Percentiles rank a stretch among this genome's conserved stretches.
Conservation (phyloP, 2,888 invertebrate genomes). For the Sturmia bella region DNA sequence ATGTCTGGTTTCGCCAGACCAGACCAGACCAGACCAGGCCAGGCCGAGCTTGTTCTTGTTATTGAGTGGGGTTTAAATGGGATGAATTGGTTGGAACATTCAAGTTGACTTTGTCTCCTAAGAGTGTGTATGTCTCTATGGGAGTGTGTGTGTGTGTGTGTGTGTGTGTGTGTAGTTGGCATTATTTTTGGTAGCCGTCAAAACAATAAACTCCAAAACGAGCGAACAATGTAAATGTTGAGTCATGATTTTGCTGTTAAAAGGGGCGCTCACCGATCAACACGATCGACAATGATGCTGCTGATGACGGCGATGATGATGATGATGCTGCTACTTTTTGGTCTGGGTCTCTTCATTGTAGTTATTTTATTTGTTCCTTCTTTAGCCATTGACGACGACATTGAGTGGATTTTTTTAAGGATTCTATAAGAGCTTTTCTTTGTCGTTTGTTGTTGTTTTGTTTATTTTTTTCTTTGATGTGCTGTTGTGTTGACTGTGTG, state of each 20-base stretch:
- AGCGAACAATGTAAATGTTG: constrained; percentile 81
- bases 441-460: constrained; percentile 46
- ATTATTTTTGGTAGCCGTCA: constrained; percentile 74
- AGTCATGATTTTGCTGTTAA: constrained; percentile 81
- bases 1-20: constrained; percentile 30
- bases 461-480: too few species aligned
- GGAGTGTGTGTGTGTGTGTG: constrained; percentile 13
- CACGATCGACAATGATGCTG: constrained; percentile 78
- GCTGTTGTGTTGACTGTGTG: constrained; percentile 66
- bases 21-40: too few species aligned
- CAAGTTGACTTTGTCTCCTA: constrained; percentile 15
- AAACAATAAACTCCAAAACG: constrained; percentile 81
- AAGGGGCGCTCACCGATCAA: constrained; percentile 81
- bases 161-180: constrained; percentile 40
- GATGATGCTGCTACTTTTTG: constrained; percentile 51
- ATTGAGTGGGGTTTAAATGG: constrained; percentile 58
- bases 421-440: constrained; percentile 65
- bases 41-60: constrained; percentile 34
- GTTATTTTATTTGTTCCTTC: constrained; percentile 6
- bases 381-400: constrained; percentile 67
- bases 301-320: constrained; percentile 26
- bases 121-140: neutral
- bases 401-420: constrained; percentile 65
- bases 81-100: constrained; percentile 49
- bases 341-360: constrained; percentile 37